Percentiles rank a stretch among this genome's conserved stretches.
Conservation (phyloP, 1,140 invertebrate genomes). For the Saccostrea echinata region DNA sequence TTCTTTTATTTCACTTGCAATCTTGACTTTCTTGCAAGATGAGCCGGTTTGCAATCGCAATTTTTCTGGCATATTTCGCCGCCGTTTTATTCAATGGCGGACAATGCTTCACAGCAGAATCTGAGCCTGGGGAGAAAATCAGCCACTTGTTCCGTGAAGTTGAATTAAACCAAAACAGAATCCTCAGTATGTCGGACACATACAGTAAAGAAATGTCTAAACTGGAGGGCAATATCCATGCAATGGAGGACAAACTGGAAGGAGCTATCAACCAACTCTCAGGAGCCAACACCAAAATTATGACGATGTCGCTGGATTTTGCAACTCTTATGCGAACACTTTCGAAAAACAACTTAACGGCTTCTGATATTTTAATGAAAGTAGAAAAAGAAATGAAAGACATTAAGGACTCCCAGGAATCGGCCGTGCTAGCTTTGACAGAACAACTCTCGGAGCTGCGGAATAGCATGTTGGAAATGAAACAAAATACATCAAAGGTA, state of each 20-base stretch:
- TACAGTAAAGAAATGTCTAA: background rate
- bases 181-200: background rate
- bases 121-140: background rate
- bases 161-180: slow-evolving; percentile 20
- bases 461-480: background rate
- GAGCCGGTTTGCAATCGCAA: background rate
- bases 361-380: background rate
- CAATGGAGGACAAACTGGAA: background rate
- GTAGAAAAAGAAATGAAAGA: background rate
- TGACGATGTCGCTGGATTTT: slow-evolving; percentile 1
- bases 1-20: background rate
- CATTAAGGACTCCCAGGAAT: background rate
- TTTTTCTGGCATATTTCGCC: background rate
- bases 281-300: background rate
- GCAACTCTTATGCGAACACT: background rate
- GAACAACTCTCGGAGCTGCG: background rate
- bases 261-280: background rate
- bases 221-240: background rate
- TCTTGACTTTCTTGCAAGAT: background rate
- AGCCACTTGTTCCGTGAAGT: background rate
- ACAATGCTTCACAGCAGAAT: background rate
- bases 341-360: background rate
- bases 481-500: background rate
- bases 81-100: background rate
- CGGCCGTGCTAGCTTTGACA: background rate